phyloP scores from a whole-genome alignment of 2,797 vertebrate species.

The Gambusia yucatana region DNA sequence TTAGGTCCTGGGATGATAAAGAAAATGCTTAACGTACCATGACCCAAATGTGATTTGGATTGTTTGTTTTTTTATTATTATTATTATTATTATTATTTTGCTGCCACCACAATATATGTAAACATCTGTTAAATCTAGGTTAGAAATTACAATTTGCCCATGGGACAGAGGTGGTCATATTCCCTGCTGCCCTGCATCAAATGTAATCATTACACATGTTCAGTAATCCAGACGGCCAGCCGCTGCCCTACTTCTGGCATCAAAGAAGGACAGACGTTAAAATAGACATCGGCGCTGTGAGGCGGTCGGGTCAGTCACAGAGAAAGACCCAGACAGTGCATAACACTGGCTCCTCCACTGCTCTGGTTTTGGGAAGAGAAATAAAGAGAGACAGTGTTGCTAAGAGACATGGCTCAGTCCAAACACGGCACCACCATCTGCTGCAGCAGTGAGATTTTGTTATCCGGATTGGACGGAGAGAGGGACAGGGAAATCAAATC shows the following conservation, averaged over 20 bases:
- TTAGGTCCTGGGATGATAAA: neutral
- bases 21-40: neutral
- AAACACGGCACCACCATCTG: conserved; percentile 73
- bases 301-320: conserved; percentile 54
- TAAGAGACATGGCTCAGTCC: conserved; percentile 80
- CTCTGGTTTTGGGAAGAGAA: conserved; percentile 61
- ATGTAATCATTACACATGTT: conserved; percentile 55
- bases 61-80: neutral
- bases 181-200: conserved; percentile 36
- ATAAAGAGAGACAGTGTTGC: conserved; percentile 73
- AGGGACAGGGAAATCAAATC: conserved; percentile 28
- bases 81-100: neutral
- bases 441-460: conserved; percentile 77
- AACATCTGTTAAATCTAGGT: conserved; percentile 64
- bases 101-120: conserved; percentile 24
- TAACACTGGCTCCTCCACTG: conserved; percentile 62
- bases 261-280: conserved; percentile 36
- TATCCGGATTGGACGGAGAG: conserved; percentile 65
- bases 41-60: conserved; percentile 39
- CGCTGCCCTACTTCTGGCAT: conserved; percentile 57
- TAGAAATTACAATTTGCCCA: conserved; percentile 26
- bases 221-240: conserved; percentile 56
- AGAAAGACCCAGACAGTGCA: conserved; percentile 68
- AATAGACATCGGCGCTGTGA: conserved; percentile 47
- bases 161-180: neutral